These are phyloP conservation scores for Caenorhabditis briggsae DNA, from an alignment of 1,140 invertebrate species.

Conservation along the genomic window DNA sequence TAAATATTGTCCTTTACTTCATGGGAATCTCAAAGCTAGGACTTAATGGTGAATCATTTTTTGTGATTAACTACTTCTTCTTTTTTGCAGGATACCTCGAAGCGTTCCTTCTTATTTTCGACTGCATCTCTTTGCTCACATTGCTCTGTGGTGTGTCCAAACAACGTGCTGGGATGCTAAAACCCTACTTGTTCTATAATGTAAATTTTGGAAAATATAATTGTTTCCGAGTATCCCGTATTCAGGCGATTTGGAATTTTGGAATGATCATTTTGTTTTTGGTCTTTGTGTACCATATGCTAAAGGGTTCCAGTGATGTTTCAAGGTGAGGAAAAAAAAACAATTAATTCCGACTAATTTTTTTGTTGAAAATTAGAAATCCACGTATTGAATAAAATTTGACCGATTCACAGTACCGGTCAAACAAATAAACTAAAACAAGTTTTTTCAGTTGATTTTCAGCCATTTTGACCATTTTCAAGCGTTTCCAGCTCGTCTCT, in stretches of 20 bases:
- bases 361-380: too few relatives aligned
- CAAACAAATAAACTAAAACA: too few relatives aligned
- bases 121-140: slow-evolving; percentile 34
- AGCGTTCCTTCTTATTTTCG: slow-evolving; percentile 46
- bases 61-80: slow-evolving; percentile 8
- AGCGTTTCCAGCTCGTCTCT: too few relatives aligned
- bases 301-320: slow-evolving; percentile 37
- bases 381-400: too few relatives aligned
- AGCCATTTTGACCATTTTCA: too few relatives aligned
- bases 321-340: not conserved
- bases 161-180: slow-evolving; percentile 3
- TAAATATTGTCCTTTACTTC: slow-evolving; percentile 38
- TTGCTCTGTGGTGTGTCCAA: slow-evolving; percentile 52
- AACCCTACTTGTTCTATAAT: slow-evolving; percentile 53
- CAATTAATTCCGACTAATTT: too few relatives aligned
- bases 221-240: slow-evolving; percentile 1
- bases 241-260: slow-evolving; percentile 39
- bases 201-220: not conserved
- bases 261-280: slow-evolving; percentile 37
- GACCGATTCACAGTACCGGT: too few relatives aligned
- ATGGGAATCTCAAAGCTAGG: slow-evolving; percentile 49
- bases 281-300: slow-evolving; percentile 40
- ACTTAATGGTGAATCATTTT: slow-evolving; percentile 26
- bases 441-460: too few relatives aligned
- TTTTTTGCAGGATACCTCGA: slow-evolving; percentile 38